These are phyloP conservation scores for Pyrrhia umbra DNA, from an alignment of 2,888 invertebrate genomes.

Conservation along the genomic window DNA sequence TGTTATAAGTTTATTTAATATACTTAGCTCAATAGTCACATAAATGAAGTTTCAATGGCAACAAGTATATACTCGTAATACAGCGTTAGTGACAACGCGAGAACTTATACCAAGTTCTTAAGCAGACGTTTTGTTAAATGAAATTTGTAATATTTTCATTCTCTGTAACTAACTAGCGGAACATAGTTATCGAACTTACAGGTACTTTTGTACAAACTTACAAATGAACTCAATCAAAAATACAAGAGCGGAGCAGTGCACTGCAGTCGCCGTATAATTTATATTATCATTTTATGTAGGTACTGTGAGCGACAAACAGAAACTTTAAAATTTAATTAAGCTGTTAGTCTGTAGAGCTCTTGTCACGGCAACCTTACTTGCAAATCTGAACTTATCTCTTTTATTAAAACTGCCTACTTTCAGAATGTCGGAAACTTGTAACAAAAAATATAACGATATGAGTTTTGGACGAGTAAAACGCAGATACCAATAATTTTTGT, in stretches of 20 bases:
- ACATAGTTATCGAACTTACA: conserved; percentile 49
- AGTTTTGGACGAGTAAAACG: conserved; percentile 61
- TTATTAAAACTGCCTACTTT: conserved; percentile 39
- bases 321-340: conserved; percentile 76
- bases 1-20: conserved; percentile 60
- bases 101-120: conserved; percentile 68
- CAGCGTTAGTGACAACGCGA: conserved; percentile 60
- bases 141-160: conserved; percentile 65
- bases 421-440: conserved; percentile 16
- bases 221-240: conserved; percentile 54
- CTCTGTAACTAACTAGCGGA: conserved; percentile 42
- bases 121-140: conserved; percentile 67
- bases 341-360: conserved; percentile 67
- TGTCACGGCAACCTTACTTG: conserved; percentile 68
- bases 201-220: conserved; percentile 49
- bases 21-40: conserved; percentile 60
- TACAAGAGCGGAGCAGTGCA: conserved; percentile 30
- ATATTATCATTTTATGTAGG: conserved; percentile 50
- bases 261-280: conserved; percentile 35
- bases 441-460: conserved; percentile 55
- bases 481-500: conserved; percentile 71
- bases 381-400: conserved; percentile 63
- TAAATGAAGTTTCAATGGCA: conserved; percentile 70
- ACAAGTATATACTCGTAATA: conserved; percentile 69
- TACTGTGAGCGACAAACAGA: conserved; percentile 64